Evolutionary conservation across 2,888 invertebrate genomes (phyloP).

Genomic region (Hirudinaria manillensis): DNA sequence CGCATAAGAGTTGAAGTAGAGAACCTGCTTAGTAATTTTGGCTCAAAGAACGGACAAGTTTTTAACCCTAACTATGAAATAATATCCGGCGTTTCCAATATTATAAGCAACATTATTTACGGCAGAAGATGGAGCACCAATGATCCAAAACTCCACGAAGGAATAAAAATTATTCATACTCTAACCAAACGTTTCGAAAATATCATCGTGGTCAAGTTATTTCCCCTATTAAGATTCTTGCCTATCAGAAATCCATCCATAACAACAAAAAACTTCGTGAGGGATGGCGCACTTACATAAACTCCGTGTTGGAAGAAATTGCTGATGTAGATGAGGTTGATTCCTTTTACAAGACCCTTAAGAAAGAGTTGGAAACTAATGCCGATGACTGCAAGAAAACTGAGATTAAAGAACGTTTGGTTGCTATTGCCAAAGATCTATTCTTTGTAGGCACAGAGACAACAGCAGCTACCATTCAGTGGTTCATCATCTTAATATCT

Average conservation of each 20-base stretch:
- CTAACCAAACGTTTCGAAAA: background rate
- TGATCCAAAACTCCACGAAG: conserved; percentile 1
- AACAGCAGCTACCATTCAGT: conserved; percentile 46
- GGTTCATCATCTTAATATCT: conserved; percentile 47
- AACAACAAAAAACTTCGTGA: background rate
- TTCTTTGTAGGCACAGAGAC: conserved; percentile 47
- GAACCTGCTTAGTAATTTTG: conserved; percentile 16
- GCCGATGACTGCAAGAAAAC: background rate
- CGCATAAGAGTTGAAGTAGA: conserved; percentile 24
- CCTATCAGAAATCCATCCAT: background rate
- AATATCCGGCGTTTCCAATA: conserved; percentile 15
- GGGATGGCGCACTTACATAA: background rate
- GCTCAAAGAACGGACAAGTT: background rate
- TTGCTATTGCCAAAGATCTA: conserved; percentile 10
- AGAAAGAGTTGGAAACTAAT: background rate
- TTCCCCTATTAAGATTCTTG: conserved; percentile 25
- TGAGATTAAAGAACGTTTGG: background rate
- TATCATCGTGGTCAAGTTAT: conserved; percentile 6
- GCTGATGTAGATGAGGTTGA: background rate
- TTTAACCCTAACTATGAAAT: conserved; percentile 14
- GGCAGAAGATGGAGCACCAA: background rate
- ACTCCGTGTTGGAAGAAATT: background rate
- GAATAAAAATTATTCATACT: conserved; percentile 4
- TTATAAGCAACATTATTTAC: conserved; percentile 27
- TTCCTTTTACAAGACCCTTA: conserved; percentile 6